Evolutionary conservation across 2,113 vertebrate genomes (phyloP).

Genomic region (Caranx melampygus): DNA sequence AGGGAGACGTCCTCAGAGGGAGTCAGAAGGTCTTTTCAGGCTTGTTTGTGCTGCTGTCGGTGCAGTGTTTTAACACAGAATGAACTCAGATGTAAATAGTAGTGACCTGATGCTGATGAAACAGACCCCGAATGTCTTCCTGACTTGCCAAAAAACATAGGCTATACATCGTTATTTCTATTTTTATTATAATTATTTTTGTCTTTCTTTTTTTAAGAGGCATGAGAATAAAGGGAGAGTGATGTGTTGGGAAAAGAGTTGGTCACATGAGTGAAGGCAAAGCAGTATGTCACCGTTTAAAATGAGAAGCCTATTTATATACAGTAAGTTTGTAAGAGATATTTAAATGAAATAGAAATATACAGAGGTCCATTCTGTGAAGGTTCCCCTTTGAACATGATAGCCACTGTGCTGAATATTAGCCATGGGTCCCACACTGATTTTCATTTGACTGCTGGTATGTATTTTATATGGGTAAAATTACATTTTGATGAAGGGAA

Average conservation of each 20-base stretch:
- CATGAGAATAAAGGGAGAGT: constrained; percentile 71
- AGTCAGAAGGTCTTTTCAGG: constrained; percentile 1
- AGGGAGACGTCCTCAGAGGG: background rate
- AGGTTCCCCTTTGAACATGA: background rate
- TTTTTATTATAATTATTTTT: constrained; percentile 51
- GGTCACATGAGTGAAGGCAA: constrained; percentile 49
- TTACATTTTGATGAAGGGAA: constrained; percentile 64
- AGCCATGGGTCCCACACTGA: constrained; percentile 12
- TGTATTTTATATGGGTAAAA: constrained; percentile 62
- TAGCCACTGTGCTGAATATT: constrained; percentile 10
- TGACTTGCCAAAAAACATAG: constrained; percentile 51
- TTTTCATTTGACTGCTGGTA: constrained; percentile 67
- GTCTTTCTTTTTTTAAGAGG: constrained; percentile 46
- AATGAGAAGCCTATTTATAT: constrained; percentile 73
- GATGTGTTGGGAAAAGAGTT: constrained; percentile 46
- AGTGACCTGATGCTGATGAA: constrained; percentile 25
- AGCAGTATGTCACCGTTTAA: constrained; percentile 54
- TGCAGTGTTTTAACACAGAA: constrained; percentile 19
- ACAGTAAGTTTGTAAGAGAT: constrained; percentile 58
- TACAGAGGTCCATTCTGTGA: constrained; percentile 27
- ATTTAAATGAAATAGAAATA: constrained; percentile 66
- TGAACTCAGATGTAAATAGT: constrained; percentile 9
- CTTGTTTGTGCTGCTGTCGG: constrained; percentile 22
- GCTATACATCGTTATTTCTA: constrained; percentile 20
- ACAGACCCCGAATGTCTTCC: constrained; percentile 55